Percentiles rank a stretch among this genome's conserved stretches.
Evolutionary conservation across 2,888 invertebrate genomes (phyloP).

Genomic region (Eupelmus urozonus): DNA sequence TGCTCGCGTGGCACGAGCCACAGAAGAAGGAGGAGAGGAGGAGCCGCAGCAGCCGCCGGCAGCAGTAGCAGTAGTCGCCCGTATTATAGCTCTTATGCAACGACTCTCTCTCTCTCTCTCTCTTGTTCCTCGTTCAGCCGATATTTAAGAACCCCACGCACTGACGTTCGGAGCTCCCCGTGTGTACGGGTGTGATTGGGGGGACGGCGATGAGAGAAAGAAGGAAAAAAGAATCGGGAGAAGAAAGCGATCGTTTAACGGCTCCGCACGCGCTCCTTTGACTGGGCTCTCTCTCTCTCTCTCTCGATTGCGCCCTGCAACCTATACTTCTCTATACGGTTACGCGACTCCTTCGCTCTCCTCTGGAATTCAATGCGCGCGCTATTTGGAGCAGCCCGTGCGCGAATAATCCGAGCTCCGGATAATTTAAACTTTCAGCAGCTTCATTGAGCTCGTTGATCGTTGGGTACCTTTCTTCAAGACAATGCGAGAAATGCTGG

Average conservation of each 20-base stretch:
- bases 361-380: constrained; percentile 2
- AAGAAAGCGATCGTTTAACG: constrained; percentile 50
- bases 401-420: constrained; percentile 29
- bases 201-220: not conserved
- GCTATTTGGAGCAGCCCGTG: constrained; percentile 23
- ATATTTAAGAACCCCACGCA: constrained; percentile 62
- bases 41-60: constrained; percentile 47
- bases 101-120: too few species aligned
- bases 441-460: not conserved
- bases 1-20: constrained; percentile 67
- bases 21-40: constrained; percentile 57
- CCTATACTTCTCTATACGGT: constrained; percentile 12
- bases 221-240: not conserved
- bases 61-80: constrained; percentile 40
- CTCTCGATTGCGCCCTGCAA: not conserved
- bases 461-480: too few species aligned
- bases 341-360: constrained; percentile 38
- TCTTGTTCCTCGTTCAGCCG: constrained; percentile 60
- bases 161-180: not conserved
- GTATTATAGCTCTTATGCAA: constrained; percentile 56
- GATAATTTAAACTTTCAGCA: constrained; percentile 4
- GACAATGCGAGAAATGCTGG: too few species aligned
- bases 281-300: not conserved
- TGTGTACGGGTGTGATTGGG: not conserved
- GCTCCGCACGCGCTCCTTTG: constrained; percentile 32